phyloP scores from a whole-genome alignment of 2,113 vertebrate genomes.

The Cheirogaleus medius region DNA sequence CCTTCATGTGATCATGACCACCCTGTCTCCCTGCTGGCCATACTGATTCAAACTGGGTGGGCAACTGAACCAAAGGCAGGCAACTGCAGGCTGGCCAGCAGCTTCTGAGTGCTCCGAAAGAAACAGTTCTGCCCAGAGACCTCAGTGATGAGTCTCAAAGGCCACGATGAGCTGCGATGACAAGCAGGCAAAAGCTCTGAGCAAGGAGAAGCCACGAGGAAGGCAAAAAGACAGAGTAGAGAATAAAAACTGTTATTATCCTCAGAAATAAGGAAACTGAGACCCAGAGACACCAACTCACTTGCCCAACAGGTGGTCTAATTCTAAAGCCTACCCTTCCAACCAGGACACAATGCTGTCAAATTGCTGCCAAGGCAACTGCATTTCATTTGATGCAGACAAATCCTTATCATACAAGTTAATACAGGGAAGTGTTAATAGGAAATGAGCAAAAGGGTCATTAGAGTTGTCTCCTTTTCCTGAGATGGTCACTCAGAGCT shows the following conservation, averaged over 20 bases:
- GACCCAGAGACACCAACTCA: neutral
- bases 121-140: neutral
- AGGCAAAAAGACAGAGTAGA: neutral
- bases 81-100: neutral
- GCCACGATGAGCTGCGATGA: neutral
- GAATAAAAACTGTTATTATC: neutral
- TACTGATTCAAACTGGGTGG: neutral
- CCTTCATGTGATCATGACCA: neutral
- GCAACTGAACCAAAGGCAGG: neutral
- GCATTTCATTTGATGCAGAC: neutral
- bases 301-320: neutral
- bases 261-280: neutral
- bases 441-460: neutral
- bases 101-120: neutral
- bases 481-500: neutral
- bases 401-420: neutral
- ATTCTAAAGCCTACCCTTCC: neutral
- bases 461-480: neutral
- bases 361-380: neutral
- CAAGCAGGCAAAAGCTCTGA: neutral
- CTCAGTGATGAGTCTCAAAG: neutral
- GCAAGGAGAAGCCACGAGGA: neutral
- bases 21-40: neutral
- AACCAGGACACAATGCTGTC: neutral
- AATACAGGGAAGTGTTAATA: neutral